These are phyloP conservation scores for Xanthorhoe designata DNA, from an alignment of 2,888 invertebrate genomes.

Conservation along the genomic window DNA sequence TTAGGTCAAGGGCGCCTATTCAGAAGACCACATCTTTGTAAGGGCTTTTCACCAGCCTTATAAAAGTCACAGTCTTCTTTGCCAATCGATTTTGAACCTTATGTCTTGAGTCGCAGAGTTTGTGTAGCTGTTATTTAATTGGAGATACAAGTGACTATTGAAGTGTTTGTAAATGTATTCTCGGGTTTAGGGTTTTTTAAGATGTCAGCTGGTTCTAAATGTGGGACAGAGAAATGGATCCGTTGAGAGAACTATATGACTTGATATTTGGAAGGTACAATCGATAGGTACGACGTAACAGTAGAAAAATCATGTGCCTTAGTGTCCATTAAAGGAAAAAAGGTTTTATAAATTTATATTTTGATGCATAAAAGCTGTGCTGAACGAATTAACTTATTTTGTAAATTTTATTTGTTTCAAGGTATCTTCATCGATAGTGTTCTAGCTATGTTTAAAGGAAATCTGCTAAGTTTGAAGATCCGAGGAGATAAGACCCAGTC, in stretches of 20 bases:
- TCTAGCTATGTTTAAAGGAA: no score
- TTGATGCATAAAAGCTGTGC: not conserved
- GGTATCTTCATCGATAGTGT: not conserved
- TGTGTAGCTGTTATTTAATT: slow-evolving; percentile 10
- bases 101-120: slow-evolving; percentile 5
- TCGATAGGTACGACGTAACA: no score
- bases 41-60: slow-evolving; percentile 35
- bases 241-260: not conserved
- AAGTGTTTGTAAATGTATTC: slow-evolving; percentile 1
- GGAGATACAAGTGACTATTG: slow-evolving; percentile 15
- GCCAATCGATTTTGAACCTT: slow-evolving; percentile 19
- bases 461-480: no score
- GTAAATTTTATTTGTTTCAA: no score
- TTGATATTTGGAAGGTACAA: no score
- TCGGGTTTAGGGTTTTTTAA: not conserved
- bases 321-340: no score
- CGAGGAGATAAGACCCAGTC: no score
- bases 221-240: not conserved
- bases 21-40: slow-evolving; percentile 33
- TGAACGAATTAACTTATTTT: no score
- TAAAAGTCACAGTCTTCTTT: slow-evolving; percentile 12
- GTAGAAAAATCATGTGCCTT: not conserved
- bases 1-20: slow-evolving; percentile 42
- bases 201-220: not conserved
- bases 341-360: no score